phyloP scores from a whole-genome alignment of 1,140 invertebrate genomes.

The Probaryconus sp. region DNA sequence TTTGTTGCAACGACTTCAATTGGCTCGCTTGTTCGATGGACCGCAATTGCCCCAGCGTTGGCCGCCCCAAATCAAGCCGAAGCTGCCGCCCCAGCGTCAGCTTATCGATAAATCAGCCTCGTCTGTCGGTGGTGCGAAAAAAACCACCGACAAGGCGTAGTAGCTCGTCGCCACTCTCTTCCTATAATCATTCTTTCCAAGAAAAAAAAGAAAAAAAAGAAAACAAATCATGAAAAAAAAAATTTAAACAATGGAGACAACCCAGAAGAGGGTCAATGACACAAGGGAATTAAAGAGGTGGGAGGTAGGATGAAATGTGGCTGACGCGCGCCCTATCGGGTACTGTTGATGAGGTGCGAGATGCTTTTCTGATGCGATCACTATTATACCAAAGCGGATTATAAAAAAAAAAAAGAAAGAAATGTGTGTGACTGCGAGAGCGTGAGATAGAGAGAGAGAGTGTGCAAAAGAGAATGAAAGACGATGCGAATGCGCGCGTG shows the following conservation, averaged over 20 bases:
- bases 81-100: constrained; percentile 62
- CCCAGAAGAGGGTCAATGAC: background rate
- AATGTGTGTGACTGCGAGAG: constrained; percentile 12
- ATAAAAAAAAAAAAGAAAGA: constrained; percentile 4
- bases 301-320: background rate
- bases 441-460: constrained; percentile 20
- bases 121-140: constrained; percentile 36
- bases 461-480: constrained; percentile 10
- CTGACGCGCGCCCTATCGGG: background rate
- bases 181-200: constrained; percentile 33
- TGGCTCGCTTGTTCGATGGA: constrained; percentile 58
- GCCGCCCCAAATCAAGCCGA: constrained; percentile 52
- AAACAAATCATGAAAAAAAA: background rate
- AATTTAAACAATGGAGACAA: no score
- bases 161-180: constrained; percentile 35
- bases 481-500: background rate
- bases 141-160: constrained; percentile 60
- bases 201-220: constrained; percentile 4
- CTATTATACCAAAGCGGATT: constrained; percentile 35
- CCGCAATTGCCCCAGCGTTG: constrained; percentile 47
- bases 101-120: constrained; percentile 57
- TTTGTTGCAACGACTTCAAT: constrained; percentile 38
- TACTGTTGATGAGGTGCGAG: constrained; percentile 3
- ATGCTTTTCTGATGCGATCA: constrained; percentile 1
- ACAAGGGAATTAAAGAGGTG: background rate